Evolutionary conservation across 2,888 invertebrate genomes (phyloP).

Genomic region (Tethea ocularis): DNA sequence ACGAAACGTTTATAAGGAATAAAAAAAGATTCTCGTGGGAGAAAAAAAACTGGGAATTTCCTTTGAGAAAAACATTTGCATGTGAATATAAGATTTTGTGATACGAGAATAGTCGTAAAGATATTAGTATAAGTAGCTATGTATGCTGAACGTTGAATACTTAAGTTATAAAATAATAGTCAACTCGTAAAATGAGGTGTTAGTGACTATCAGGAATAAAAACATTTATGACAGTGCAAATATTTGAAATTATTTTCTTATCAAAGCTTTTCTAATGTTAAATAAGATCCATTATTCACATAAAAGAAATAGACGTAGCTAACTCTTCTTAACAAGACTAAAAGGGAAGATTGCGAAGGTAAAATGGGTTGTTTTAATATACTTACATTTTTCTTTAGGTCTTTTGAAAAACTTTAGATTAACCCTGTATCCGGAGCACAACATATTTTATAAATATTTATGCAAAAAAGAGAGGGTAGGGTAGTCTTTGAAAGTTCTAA

Average conservation of each 20-base stretch:
- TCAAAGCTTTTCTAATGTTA: background rate
- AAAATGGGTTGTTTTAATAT: background rate
- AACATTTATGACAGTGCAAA: background rate
- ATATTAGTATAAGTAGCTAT: background rate
- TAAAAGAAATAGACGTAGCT: background rate
- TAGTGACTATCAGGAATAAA: background rate
- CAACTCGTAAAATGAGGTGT: background rate
- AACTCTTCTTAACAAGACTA: background rate
- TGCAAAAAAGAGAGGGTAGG: slow-evolving; percentile 16
- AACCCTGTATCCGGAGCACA: slow-evolving; percentile 9
- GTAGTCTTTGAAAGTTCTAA: background rate
- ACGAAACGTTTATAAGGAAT: slow-evolving; percentile 5
- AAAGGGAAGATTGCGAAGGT: background rate
- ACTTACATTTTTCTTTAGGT: background rate
- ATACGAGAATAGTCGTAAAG: slow-evolving; percentile 1
- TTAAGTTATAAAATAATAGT: background rate
- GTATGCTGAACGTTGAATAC: background rate
- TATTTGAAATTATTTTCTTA: background rate
- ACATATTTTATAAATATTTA: slow-evolving; percentile 22
- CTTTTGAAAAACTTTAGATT: slow-evolving; percentile 5
- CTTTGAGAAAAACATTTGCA: slow-evolving; percentile 1
- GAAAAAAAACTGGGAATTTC: slow-evolving; percentile 2
- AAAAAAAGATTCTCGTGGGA: background rate
- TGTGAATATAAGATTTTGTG: background rate
- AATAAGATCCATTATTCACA: background rate